These are phyloP conservation scores for Poeciliopsis prolifica DNA, from an alignment of 2,113 vertebrate genomes.

Conservation along the genomic window DNA sequence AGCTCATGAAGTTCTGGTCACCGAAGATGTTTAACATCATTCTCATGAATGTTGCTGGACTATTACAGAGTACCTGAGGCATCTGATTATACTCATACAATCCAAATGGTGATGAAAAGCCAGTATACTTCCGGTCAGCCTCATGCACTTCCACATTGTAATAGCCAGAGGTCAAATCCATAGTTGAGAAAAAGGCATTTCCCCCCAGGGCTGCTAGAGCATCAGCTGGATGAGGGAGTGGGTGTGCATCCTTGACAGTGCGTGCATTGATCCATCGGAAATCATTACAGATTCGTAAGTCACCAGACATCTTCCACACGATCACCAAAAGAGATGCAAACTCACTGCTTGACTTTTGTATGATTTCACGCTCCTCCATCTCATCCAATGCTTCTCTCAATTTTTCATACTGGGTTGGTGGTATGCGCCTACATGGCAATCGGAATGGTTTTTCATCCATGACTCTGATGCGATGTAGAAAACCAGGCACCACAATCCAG, in stretches of 20 bases:
- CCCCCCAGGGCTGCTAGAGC: background rate
- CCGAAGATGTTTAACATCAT: conserved; percentile 45
- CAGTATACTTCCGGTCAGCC: conserved; percentile 10
- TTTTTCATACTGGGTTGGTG: conserved; percentile 11
- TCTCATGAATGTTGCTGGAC: conserved; percentile 23
- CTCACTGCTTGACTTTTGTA: background rate
- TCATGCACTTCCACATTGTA: conserved; percentile 22
- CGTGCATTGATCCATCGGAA: too few species aligned
- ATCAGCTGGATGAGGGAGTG: background rate
- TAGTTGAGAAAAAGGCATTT: background rate
- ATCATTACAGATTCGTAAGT: too few species aligned
- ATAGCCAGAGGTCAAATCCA: conserved; percentile 17
- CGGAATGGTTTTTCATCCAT: conserved; percentile 3
- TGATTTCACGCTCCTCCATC: conserved; percentile 13
- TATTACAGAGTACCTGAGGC: conserved; percentile 26
- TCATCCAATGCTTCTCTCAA: conserved; percentile 1
- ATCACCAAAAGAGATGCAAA: background rate
- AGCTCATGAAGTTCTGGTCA: conserved; percentile 36
- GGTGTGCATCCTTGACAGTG: too few species aligned
- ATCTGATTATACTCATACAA: conserved; percentile 18
- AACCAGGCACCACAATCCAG: conserved; percentile 7
- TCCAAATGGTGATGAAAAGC: conserved; percentile 9
- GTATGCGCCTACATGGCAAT: background rate
- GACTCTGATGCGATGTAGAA: background rate
- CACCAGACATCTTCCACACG: too few species aligned